Conservation (phyloP, 2,888 invertebrate genomes). For the Eubasilissa splendida region DNA sequence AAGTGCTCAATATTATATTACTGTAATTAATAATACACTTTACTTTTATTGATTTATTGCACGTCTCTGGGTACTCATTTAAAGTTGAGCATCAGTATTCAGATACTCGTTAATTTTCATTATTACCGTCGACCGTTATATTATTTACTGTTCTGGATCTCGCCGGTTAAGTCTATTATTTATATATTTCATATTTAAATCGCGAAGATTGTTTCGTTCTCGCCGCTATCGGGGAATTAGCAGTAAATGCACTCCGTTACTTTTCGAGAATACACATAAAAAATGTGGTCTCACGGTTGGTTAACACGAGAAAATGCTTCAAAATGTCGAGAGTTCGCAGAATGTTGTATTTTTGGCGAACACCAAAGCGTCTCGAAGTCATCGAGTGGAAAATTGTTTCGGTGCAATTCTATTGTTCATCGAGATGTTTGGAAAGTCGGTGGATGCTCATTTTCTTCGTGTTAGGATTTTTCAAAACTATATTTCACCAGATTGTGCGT, state of each 20-base stretch:
- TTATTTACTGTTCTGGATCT: no score
- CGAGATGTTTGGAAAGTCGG: constrained; percentile 16
- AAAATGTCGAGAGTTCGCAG: constrained; percentile 21
- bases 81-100: no score
- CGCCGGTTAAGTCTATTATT: no score
- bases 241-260: constrained; percentile 16
- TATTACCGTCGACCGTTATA: no score
- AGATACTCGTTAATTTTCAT: no score
- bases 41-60: no score
- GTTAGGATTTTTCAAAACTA: neutral
- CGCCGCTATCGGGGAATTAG: constrained; percentile 7
- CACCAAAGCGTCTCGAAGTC: constrained; percentile 20
- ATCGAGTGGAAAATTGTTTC: constrained; percentile 26
- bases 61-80: no score
- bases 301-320: constrained; percentile 25
- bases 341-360: constrained; percentile 28
- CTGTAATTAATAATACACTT: no score
- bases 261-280: neutral
- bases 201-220: neutral
- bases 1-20: no score
- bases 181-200: no score
- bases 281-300: constrained; percentile 24
- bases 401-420: constrained; percentile 27
- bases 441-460: constrained; percentile 7
- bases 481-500: no score